Percentiles rank a stretch among this genome's conserved stretches.
Evolutionary conservation across 2,113 vertebrate genomes (phyloP).

Genomic region (Scomber scombrus): DNA sequence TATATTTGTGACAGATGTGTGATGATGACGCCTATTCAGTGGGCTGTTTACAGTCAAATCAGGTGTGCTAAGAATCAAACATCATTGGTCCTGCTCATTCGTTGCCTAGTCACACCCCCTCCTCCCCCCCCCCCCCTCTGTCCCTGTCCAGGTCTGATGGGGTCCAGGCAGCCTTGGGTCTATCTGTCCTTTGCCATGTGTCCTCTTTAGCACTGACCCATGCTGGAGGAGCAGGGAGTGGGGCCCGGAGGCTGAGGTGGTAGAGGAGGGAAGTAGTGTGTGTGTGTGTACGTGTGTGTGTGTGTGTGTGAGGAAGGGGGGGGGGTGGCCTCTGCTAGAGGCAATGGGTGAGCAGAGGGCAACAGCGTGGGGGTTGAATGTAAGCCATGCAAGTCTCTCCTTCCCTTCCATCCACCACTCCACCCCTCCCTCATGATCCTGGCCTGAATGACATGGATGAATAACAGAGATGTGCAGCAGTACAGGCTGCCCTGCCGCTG

Average conservation of each 20-base stretch:
- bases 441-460: constrained; percentile 84
- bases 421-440: constrained; percentile 76
- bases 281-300: constrained; percentile 24
- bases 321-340: constrained; percentile 58
- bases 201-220: constrained; percentile 83
- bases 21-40: too few species aligned
- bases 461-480: constrained; percentile 81
- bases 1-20: too few species aligned
- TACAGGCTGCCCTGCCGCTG: constrained; percentile 78
- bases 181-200: constrained; percentile 80
- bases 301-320: background rate
- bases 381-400: constrained; percentile 66
- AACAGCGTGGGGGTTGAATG: constrained; percentile 76
- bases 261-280: constrained; percentile 46
- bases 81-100: background rate
- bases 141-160: constrained; percentile 56
- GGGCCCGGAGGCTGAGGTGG: constrained; percentile 62
- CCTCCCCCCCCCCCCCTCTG: background rate
- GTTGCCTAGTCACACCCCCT: background rate
- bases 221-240: constrained; percentile 73
- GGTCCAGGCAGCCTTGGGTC: constrained; percentile 73
- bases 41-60: too few species aligned
- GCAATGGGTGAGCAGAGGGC: constrained; percentile 72
- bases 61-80: background rate
- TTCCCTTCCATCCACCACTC: constrained; percentile 58